Evolutionary conservation across 2,113 vertebrate species (phyloP).

Genomic region (Boleophthalmus pectinirostris): DNA sequence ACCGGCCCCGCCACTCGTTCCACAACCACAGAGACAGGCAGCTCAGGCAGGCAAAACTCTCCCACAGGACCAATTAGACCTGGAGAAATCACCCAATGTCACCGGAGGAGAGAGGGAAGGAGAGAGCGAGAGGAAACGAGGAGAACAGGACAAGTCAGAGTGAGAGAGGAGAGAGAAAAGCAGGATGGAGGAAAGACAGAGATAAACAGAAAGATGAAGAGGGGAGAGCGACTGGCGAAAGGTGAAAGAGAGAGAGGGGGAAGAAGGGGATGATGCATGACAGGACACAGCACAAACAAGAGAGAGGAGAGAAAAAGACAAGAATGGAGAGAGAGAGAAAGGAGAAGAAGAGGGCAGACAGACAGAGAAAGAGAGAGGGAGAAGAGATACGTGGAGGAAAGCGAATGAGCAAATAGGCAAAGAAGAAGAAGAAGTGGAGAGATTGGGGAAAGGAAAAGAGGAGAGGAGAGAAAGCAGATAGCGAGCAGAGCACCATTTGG

Average conservation of each 20-base stretch:
- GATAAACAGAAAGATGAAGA: conserved; percentile 32
- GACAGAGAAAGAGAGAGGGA: conserved; percentile 12
- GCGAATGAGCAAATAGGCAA: too few relatives aligned
- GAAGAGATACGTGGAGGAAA: neutral
- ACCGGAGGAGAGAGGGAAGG: conserved; percentile 51
- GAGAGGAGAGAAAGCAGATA: conserved; percentile 12
- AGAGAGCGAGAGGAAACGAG: conserved; percentile 7
- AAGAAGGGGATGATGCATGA: neutral
- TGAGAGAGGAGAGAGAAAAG: conserved; percentile 26
- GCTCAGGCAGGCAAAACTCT: conserved; percentile 40
- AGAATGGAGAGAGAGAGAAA: conserved; percentile 14
- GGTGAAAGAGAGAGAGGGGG: too few relatives aligned
- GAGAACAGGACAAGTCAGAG: neutral
- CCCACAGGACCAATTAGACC: conserved; percentile 79
- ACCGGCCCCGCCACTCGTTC: conserved; percentile 22
- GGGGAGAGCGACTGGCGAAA: too few relatives aligned
- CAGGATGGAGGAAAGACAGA: conserved; percentile 9
- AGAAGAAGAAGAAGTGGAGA: neutral
- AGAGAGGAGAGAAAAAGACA: conserved; percentile 20
- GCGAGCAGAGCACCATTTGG: conserved; percentile 25
- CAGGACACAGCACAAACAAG: too few relatives aligned
- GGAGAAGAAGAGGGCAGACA: neutral
- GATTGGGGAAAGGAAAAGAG: conserved; percentile 28
- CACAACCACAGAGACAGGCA: conserved; percentile 39
- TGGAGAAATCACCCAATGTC: conserved; percentile 74